phyloP scores from a whole-genome alignment of 2,888 invertebrate species.

The Leucania comma region DNA sequence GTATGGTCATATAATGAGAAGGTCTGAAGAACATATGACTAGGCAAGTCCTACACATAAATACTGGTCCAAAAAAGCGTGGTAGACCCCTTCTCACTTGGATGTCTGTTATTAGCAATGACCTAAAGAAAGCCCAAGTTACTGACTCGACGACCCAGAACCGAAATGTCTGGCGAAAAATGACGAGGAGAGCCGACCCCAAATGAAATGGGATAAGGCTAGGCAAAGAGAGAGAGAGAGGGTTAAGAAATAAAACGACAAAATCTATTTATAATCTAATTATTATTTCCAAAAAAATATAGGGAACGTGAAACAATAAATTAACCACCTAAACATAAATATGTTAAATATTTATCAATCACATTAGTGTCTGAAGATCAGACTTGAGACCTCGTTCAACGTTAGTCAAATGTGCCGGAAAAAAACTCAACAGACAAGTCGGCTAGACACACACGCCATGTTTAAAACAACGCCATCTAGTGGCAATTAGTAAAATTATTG shows the following conservation, averaged over 20 bases:
- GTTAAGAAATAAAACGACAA: constrained; percentile 71
- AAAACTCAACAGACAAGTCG: constrained; percentile 22
- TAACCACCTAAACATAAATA: constrained; percentile 83
- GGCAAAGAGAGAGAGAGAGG: too few relatives aligned
- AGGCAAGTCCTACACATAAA: too few relatives aligned
- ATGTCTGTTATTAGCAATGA: too few relatives aligned
- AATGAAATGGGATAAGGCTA: too few relatives aligned
- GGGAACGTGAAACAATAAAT: constrained; percentile 87
- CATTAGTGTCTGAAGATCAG: constrained; percentile 68
- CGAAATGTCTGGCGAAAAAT: too few relatives aligned
- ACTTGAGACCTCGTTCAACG: constrained; percentile 55
- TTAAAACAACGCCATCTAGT: constrained; percentile 50
- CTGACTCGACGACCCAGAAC: too few relatives aligned
- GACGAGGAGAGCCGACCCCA: too few relatives aligned
- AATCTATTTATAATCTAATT: constrained; percentile 83
- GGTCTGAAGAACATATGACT: too few relatives aligned
- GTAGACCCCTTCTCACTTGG: too few relatives aligned
- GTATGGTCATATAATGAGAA: too few relatives aligned
- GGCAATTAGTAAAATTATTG: constrained; percentile 28
- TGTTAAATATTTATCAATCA: constrained; percentile 79
- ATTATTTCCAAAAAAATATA: constrained; percentile 86
- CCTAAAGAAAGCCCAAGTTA: too few relatives aligned
- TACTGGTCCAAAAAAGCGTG: too few relatives aligned
- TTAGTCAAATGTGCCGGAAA: constrained; percentile 54
- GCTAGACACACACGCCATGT: constrained; percentile 30